Percentiles rank a stretch among this genome's conserved stretches.
Conservation (phyloP, 2,113 vertebrate genomes). For the Urocynchramus pylzowi region DNA sequence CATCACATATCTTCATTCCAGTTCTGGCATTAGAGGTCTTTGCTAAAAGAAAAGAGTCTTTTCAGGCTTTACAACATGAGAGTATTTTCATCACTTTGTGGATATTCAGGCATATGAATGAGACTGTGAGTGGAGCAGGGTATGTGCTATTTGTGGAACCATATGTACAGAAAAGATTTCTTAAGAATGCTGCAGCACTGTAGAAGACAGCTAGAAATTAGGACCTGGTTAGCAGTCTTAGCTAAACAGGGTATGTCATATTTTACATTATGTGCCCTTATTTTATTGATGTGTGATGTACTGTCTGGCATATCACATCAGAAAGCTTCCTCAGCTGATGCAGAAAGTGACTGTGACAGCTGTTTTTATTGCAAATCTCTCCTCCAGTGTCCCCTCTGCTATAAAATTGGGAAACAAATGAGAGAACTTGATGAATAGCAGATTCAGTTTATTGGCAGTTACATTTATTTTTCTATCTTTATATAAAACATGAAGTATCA, state of each 20-base stretch:
- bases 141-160: background rate
- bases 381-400: background rate
- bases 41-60: background rate
- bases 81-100: background rate
- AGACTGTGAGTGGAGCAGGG: background rate
- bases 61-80: background rate
- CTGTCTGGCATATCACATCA: background rate
- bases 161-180: background rate
- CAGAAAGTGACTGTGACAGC: background rate
- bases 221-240: slow-evolving; percentile 17
- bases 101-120: background rate
- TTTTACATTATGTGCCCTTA: background rate
- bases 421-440: slow-evolving; percentile 14
- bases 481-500: slow-evolving; percentile 10
- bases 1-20: background rate
- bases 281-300: background rate
- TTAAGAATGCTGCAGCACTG: background rate
- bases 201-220: background rate
- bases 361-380: background rate
- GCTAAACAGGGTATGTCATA: background rate
- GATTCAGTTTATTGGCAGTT: slow-evolving; percentile 38
- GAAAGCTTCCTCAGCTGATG: background rate
- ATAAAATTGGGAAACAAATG: slow-evolving; percentile 17
- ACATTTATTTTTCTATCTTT: slow-evolving; percentile 43
- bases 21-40: background rate